Evolutionary conservation across 2,113 vertebrate species (phyloP).

Genomic region (Gavialis gangeticus): DNA sequence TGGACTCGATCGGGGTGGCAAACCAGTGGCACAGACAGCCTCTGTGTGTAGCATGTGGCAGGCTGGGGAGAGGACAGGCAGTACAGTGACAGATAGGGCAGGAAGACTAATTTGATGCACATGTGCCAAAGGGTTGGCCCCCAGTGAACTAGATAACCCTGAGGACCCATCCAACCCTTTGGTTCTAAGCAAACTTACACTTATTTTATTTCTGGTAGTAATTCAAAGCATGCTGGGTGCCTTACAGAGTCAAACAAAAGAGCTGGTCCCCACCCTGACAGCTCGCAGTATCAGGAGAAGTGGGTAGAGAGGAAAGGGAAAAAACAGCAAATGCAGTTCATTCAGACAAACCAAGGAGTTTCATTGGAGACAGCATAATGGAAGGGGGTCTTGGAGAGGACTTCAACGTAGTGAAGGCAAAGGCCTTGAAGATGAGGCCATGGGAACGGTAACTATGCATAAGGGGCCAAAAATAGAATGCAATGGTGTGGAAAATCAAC

Average conservation of each 20-base stretch:
- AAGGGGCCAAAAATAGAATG: background rate
- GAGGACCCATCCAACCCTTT: too few species aligned
- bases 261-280: background rate
- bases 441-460: background rate
- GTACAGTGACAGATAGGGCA: too few species aligned
- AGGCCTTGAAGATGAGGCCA: slow-evolving; percentile 1
- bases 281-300: background rate
- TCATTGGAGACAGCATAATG: background rate
- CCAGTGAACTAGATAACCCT: too few species aligned
- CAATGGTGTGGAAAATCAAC: background rate
- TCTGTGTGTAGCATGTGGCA: too few species aligned
- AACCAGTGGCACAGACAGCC: too few species aligned
- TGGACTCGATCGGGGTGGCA: too few species aligned
- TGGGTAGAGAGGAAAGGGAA: background rate
- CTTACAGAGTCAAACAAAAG: background rate
- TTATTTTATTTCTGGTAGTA: background rate
- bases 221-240: background rate
- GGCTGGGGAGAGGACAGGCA: too few species aligned
- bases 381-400: background rate
- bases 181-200: background rate
- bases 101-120: too few species aligned
- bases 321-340: background rate
- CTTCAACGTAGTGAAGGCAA: background rate
- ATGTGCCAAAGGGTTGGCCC: too few species aligned
- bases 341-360: background rate